Percentiles rank a stretch among this genome's conserved stretches.
Conservation (phyloP, 2,888 invertebrate genomes). For the Noctua janthe region DNA sequence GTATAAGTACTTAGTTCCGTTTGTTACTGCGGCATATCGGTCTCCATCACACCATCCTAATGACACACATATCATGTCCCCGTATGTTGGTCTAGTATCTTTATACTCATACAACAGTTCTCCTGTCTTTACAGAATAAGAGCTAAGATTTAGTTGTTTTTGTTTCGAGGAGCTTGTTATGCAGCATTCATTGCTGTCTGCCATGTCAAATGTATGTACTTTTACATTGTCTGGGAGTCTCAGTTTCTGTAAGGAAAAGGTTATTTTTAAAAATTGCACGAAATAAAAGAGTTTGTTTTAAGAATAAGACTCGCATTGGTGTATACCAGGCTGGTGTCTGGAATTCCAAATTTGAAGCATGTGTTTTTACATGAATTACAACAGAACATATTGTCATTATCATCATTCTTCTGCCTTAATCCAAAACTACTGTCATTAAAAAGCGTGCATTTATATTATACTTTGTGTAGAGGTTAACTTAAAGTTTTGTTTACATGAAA, state of each 20-base stretch:
- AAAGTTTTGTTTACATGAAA: background rate
- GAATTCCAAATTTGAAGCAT: fast-evolving
- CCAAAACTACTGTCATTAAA: background rate
- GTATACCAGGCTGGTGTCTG: background rate
- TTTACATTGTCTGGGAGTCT: conserved; percentile 71
- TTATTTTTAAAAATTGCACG: background rate
- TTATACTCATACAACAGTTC: conserved; percentile 73
- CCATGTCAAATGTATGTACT: conserved; percentile 82
- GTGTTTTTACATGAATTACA: background rate
- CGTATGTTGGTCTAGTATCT: conserved; percentile 51
- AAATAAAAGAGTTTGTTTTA: background rate
- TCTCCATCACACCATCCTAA: conserved; percentile 83
- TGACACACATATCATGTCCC: conserved; percentile 77
- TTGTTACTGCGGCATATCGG: conserved; percentile 83
- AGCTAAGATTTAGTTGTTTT: conserved; percentile 69
- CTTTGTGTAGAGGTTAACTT: background rate
- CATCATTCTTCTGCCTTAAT: background rate
- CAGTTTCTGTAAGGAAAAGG: conserved; percentile 75
- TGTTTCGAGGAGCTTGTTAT: conserved; percentile 69
- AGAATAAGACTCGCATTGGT: background rate
- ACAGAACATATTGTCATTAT: no score
- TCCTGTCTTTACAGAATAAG: conserved; percentile 80
- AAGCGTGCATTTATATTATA: background rate
- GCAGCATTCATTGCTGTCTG: conserved; percentile 83
- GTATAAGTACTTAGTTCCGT: conserved; percentile 80